Evolutionary conservation across 2,888 invertebrate genomes (phyloP).

Genomic region (Xiphydria camelus): DNA sequence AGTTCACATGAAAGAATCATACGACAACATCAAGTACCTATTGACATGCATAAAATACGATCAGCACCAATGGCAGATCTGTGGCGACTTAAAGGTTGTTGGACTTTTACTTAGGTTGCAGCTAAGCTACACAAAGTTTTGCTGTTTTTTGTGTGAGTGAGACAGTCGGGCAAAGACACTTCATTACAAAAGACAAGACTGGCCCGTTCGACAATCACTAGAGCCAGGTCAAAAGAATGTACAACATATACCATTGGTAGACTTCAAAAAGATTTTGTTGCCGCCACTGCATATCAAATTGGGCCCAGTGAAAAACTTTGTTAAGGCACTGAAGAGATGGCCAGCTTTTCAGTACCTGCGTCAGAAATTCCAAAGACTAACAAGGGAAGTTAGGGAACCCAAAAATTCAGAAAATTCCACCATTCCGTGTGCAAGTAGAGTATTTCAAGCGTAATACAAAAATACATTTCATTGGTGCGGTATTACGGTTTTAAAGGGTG

Average conservation of each 20-base stretch:
- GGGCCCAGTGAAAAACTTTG: conserved; percentile 33
- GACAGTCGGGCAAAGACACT: conserved; percentile 8
- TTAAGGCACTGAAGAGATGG: conserved; percentile 12
- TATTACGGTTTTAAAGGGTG: too few species aligned
- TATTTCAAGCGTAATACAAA: too few species aligned
- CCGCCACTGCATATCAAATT: conserved; percentile 28
- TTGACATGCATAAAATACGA: conserved; percentile 32
- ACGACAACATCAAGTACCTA: conserved; percentile 37
- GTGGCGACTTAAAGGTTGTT: conserved; percentile 42
- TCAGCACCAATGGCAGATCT: conserved; percentile 33
- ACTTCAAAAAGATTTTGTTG: conserved; percentile 10
- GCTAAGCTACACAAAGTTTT: conserved; percentile 18
- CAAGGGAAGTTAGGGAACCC: too few species aligned
- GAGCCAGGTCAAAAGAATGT: conserved; percentile 10
- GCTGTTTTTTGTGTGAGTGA: conserved; percentile 19
- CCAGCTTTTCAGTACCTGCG: conserved; percentile 9
- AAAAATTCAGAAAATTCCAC: too few species aligned
- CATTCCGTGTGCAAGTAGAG: too few species aligned
- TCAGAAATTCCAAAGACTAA: conserved; percentile 30
- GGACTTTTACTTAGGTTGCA: conserved; percentile 33
- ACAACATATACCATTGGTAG: conserved; percentile 7
- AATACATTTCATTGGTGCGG: too few species aligned
- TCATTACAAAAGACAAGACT: conserved; percentile 8
- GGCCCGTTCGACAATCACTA: conserved; percentile 8
- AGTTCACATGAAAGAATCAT: conserved; percentile 36